A percentile compares a stretch with the other conserved stretches of the same genome.
Evolutionary conservation across 2,113 vertebrate genomes (phyloP).

Genomic region (Channa maculata): DNA sequence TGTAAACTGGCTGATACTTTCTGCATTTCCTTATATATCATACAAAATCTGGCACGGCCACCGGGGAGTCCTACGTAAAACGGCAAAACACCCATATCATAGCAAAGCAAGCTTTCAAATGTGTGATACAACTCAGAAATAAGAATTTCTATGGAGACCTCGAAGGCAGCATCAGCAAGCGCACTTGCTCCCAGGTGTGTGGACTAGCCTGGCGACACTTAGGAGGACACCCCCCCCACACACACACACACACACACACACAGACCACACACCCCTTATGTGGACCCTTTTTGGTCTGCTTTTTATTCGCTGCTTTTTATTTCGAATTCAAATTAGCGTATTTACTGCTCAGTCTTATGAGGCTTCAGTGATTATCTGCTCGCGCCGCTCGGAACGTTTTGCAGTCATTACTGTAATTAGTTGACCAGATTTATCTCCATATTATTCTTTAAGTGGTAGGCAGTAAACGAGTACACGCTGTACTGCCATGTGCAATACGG

Average conservation of each 20-base stretch:
- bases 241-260: too few relatives aligned
- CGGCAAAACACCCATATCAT: background rate
- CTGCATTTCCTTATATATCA: conserved; percentile 9
- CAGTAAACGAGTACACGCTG: conserved; percentile 4
- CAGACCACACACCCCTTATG: background rate
- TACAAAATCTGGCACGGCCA: too few relatives aligned
- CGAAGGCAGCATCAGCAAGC: conserved; percentile 1
- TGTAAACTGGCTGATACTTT: too few relatives aligned
- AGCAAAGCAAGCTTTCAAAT: background rate
- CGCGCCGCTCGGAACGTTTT: conserved; percentile 41
- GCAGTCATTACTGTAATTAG: conserved; percentile 67
- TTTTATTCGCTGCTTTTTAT: conserved; percentile 35
- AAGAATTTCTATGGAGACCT: background rate
- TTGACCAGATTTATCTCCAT: conserved; percentile 58
- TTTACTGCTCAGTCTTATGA: conserved; percentile 55
- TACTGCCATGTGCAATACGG: background rate
- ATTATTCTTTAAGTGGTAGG: conserved; percentile 39
- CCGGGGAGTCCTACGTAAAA: conserved; percentile 2
- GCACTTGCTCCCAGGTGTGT: background rate
- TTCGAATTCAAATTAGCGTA: conserved; percentile 52
- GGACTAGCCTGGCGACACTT: background rate
- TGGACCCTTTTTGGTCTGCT: background rate
- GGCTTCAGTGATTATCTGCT: conserved; percentile 61
- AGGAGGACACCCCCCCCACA: background rate
- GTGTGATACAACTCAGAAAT: conserved; percentile 12